These are phyloP conservation scores for Watsonalla cultraria DNA, from an alignment of 2,888 invertebrate species.

Conservation along the genomic window DNA sequence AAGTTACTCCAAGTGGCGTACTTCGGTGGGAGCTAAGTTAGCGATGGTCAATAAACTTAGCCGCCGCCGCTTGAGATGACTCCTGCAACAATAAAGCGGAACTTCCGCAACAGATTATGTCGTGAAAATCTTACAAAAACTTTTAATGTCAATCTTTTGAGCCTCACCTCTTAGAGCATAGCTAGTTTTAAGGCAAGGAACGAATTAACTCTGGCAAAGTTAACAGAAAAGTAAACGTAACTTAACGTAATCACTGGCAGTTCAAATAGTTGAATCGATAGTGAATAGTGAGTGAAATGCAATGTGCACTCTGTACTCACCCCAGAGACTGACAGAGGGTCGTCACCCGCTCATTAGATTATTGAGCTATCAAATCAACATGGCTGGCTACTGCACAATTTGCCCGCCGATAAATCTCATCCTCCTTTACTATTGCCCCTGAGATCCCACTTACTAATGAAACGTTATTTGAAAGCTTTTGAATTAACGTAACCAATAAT, in stretches of 20 bases:
- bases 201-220: constrained; percentile 21
- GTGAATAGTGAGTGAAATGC: constrained; percentile 17
- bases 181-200: not conserved
- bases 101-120: constrained; percentile 50
- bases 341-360: constrained; percentile 36
- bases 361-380: constrained; percentile 46
- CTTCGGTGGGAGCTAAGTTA: constrained; percentile 53
- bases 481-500: constrained; percentile 17
- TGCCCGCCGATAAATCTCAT: constrained; percentile 1
- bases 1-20: constrained; percentile 66
- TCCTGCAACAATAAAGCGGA: constrained; percentile 50
- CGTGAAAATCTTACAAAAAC: constrained; percentile 42
- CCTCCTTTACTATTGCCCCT: not conserved
- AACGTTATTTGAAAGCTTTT: not conserved
- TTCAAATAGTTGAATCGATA: constrained; percentile 46
- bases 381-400: constrained; percentile 25
- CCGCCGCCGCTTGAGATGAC: constrained; percentile 39
- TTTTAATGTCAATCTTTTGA: constrained; percentile 41
- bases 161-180: constrained; percentile 9
- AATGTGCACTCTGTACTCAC: constrained; percentile 38
- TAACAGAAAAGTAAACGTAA: constrained; percentile 10
- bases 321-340: constrained; percentile 21
- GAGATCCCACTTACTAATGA: not conserved
- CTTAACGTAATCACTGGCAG: constrained; percentile 38
- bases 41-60: constrained; percentile 68